Evolutionary conservation across 2,113 vertebrate genomes (phyloP), one percentile per base, ranked within the genome.

Genomic region (Pelmatolapia mariae): DNA sequence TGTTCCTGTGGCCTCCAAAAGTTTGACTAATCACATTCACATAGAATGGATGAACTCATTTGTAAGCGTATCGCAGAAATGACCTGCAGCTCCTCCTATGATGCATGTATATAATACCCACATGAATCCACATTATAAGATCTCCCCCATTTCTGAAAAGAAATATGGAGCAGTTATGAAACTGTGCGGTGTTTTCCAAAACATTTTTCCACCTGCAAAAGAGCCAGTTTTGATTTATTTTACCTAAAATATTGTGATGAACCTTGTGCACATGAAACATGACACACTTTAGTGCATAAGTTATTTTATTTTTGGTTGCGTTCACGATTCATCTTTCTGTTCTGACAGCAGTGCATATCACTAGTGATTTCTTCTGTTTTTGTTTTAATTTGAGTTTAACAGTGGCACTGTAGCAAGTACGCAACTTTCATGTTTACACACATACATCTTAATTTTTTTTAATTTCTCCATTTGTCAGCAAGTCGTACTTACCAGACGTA

Each of bases 361-460:
- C 59, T 22, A 66, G 63, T 61, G 47, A 68, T 85, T 84, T 61
- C 22, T 84, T 81, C 54, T 83, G 22, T 87, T 81, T 59, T 90
- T 31, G 68, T 95, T 95, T 95, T 93, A 45, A 88, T 93, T 96
- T 95, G 90, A 94, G 90, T 96, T 68, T 96, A 93, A 96, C 95
- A 95, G 95, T 95, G 96, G 95, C 93, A 94, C 94, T 94, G 93
- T 92, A 95, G 95, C 83, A 94, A 92, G 92, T 94, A 96, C 90
- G 95, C 94, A 80, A 83, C 89, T 83, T 56, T 88, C 80, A 76
- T 53, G 56, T 90, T 86, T 76, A 68, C 11, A 68, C 19, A 13
- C 18, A 24, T 24, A 54, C 53, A 68, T 38, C 33, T 71, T 57
- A 24, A 54, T 79, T 33, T 18, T 18, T 71, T 63, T 63, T 1